These are phyloP conservation scores for Eremophila alpestris DNA, from an alignment of 2,797 vertebrate genomes.

Conservation along the genomic window DNA sequence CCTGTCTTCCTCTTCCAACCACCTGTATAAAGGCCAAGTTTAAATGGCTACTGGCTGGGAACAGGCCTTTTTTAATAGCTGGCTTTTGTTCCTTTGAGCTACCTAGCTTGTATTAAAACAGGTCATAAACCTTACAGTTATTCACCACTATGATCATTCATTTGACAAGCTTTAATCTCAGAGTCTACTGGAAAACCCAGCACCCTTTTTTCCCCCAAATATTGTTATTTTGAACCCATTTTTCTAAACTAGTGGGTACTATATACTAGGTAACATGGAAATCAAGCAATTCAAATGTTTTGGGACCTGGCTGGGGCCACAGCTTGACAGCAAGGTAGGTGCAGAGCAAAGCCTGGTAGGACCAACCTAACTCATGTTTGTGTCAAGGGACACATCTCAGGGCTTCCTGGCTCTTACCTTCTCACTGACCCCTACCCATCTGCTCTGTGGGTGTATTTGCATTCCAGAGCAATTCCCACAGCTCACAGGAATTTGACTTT, in stretches of 20 bases:
- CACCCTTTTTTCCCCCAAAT: background rate
- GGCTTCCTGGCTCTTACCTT: background rate
- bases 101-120: background rate
- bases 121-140: background rate
- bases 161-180: background rate
- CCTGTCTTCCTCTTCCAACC: background rate
- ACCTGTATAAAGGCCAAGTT: background rate
- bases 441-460: background rate
- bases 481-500: background rate
- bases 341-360: background rate
- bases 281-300: background rate
- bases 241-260: background rate
- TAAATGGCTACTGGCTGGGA: background rate
- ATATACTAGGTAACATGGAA: background rate
- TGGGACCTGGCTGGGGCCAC: background rate
- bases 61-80: background rate
- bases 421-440: background rate
- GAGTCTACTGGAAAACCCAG: background rate
- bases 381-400: background rate
- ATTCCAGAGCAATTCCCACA: background rate
- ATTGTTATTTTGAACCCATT: background rate
- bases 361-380: background rate
- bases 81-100: background rate
- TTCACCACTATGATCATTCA: background rate
- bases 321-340: background rate